phyloP scores from a whole-genome alignment of 2,888 invertebrate genomes.

The Priocnemis perturbator region DNA sequence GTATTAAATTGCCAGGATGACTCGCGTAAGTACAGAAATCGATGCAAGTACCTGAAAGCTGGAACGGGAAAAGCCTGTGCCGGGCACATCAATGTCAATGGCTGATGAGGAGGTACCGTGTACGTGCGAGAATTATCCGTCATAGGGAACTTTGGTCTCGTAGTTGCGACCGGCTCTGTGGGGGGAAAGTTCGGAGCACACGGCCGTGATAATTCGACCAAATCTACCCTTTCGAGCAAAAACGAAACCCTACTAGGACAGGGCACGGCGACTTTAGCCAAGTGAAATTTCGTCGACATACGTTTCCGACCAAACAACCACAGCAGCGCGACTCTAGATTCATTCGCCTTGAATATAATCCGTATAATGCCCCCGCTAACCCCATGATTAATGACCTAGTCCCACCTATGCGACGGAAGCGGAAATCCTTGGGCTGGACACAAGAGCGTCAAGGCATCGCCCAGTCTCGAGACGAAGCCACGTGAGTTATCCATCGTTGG shows the following conservation, averaged over 20 bases:
- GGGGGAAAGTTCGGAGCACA: not conserved
- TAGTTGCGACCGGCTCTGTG: conserved; percentile 78
- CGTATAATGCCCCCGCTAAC: no score
- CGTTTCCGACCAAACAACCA: not conserved
- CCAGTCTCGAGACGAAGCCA: conserved; percentile 70
- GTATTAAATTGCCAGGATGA: no score
- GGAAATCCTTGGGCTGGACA: conserved; percentile 78
- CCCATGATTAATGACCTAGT: conserved; percentile 37
- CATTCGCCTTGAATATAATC: conserved; percentile 17
- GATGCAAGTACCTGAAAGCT: conserved; percentile 75
- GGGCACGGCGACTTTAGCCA: conserved; percentile 18
- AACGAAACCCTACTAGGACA: conserved; percentile 33
- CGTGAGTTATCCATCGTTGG: conserved; percentile 77
- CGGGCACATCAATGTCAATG: conserved; percentile 83
- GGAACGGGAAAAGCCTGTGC: conserved; percentile 85
- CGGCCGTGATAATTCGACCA: not conserved
- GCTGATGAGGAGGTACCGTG: conserved; percentile 79
- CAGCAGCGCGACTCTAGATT: not conserved
- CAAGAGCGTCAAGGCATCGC: conserved; percentile 74
- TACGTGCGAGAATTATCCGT: conserved; percentile 82
- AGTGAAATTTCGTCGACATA: not conserved
- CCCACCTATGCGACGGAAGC: conserved; percentile 77
- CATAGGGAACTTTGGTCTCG: conserved; percentile 81
- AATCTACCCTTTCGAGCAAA: no score
- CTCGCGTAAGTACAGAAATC: not conserved